Conservation (phyloP, 2,888 invertebrate species). For the Graphium colonna region DNA sequence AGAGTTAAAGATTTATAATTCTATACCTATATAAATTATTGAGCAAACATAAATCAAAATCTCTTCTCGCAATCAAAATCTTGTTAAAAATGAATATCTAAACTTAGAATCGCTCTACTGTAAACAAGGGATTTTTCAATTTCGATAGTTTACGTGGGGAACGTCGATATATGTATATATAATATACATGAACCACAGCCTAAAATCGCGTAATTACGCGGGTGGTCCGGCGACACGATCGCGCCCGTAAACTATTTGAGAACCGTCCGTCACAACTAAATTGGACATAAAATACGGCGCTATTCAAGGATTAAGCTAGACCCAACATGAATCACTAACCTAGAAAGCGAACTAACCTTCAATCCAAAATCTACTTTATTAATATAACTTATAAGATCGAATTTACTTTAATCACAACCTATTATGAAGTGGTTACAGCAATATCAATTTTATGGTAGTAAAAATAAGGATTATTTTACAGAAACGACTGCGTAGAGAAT, state of each 20-base stretch:
- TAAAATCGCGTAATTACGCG: constrained; percentile 18
- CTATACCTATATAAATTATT: no score
- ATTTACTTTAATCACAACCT: background rate
- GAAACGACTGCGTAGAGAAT: background rate
- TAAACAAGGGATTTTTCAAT: no score
- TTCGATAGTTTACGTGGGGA: no score
- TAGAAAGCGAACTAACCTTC: background rate
- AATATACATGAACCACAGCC: background rate
- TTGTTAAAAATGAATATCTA: no score
- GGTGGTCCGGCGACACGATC: constrained; percentile 34
- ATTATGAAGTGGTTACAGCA: background rate
- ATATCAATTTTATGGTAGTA: background rate
- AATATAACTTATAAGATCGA: background rate
- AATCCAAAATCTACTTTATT: constrained; percentile 1
- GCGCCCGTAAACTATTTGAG: constrained; percentile 33
- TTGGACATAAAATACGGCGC: constrained; percentile 40
- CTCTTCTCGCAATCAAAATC: no score
- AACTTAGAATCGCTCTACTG: no score
- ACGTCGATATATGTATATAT: no score
- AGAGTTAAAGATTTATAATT: no score
- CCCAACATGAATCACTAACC: constrained; percentile 27
- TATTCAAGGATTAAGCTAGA: constrained; percentile 30
- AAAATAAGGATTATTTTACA: constrained; percentile 3
- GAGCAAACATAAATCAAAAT: no score
- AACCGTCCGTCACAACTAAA: constrained; percentile 33